Conservation (phyloP, 2,888 invertebrate genomes). For the Hoplodrina blanda region DNA sequence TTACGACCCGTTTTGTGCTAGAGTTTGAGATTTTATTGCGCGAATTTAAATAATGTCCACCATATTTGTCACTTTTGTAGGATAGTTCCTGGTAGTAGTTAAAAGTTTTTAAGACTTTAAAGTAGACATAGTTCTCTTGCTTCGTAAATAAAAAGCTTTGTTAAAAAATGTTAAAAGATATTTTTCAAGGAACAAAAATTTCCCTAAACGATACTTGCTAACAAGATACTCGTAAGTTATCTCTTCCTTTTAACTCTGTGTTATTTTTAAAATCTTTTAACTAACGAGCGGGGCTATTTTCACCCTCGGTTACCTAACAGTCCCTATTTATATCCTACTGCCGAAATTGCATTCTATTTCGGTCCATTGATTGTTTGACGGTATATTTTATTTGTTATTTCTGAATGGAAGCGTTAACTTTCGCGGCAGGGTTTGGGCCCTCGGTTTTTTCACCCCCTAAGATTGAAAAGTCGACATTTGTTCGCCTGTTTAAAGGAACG, state of each 20-base stretch:
- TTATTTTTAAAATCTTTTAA: conserved; percentile 60
- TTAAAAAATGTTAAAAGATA: conserved; percentile 3
- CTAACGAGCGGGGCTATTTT: conserved; percentile 68
- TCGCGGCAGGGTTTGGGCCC: conserved; percentile 59
- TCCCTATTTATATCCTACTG: conserved; percentile 71
- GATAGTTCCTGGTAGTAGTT: conserved; percentile 2
- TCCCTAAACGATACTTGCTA: conserved; percentile 45
- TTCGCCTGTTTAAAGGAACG: conserved; percentile 61
- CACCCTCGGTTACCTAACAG: conserved; percentile 59
- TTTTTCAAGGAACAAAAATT: conserved; percentile 28
- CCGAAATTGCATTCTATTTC: conserved; percentile 74
- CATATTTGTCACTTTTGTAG: conserved; percentile 26
- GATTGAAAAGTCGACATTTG: conserved; percentile 71
- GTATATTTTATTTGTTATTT: conserved; percentile 70
- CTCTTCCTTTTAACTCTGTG: conserved; percentile 38
- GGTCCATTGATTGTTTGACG: conserved; percentile 70
- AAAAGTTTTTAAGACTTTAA: background rate
- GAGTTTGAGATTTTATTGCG: conserved; percentile 35
- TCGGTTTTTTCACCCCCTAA: conserved; percentile 55
- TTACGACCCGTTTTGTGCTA: conserved; percentile 13
- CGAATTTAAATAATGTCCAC: conserved; percentile 27
- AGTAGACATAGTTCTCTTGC: background rate
- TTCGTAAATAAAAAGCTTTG: conserved; percentile 2
- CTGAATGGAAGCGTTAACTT: conserved; percentile 62
- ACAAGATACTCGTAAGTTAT: conserved; percentile 51